Conservation (phyloP, 2,888 invertebrate species). For the Platypus cylindrus region DNA sequence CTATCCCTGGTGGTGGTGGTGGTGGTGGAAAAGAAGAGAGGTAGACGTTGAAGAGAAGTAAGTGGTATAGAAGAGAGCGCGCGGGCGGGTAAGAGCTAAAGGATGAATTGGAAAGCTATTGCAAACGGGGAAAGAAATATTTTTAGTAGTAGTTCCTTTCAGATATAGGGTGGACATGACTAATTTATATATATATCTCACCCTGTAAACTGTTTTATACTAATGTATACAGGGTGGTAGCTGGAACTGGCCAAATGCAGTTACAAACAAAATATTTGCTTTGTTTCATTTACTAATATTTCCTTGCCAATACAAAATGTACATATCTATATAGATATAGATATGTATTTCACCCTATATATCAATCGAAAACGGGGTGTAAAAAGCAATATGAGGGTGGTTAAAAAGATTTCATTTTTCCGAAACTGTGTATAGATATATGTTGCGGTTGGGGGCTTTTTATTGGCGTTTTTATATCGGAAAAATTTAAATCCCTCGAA, state of each 20-base stretch:
- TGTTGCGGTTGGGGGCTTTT: slow-evolving; percentile 31
- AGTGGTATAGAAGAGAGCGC: too few relatives aligned
- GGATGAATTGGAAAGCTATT: slow-evolving; percentile 33
- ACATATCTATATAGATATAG: slow-evolving; percentile 1
- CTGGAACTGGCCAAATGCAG: too few relatives aligned
- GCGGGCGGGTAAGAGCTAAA: slow-evolving; percentile 12
- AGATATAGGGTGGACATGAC: slow-evolving; percentile 5
- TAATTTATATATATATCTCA: neutral
- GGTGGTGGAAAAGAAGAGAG: too few relatives aligned
- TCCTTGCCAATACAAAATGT: too few relatives aligned
- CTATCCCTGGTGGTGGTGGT: too few relatives aligned
- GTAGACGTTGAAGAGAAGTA: too few relatives aligned
- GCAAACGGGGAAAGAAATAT: slow-evolving; percentile 33
- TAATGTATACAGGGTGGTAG: too few relatives aligned
- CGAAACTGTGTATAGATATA: slow-evolving; percentile 35
- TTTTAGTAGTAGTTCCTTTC: slow-evolving; percentile 21
- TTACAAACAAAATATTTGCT: too few relatives aligned
- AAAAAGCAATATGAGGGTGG: slow-evolving; percentile 24
- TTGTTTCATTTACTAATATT: too few relatives aligned
- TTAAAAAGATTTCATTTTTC: slow-evolving; percentile 36
- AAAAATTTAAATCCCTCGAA: slow-evolving; percentile 25
- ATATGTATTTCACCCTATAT: slow-evolving; percentile 8
- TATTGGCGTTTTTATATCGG: slow-evolving; percentile 32
- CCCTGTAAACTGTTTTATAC: too few relatives aligned
- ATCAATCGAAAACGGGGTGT: slow-evolving; percentile 14